Percentiles rank a stretch among this genome's conserved stretches.
Conservation (phyloP, 1,140 invertebrate genomes). For the Heliconius himera region DNA sequence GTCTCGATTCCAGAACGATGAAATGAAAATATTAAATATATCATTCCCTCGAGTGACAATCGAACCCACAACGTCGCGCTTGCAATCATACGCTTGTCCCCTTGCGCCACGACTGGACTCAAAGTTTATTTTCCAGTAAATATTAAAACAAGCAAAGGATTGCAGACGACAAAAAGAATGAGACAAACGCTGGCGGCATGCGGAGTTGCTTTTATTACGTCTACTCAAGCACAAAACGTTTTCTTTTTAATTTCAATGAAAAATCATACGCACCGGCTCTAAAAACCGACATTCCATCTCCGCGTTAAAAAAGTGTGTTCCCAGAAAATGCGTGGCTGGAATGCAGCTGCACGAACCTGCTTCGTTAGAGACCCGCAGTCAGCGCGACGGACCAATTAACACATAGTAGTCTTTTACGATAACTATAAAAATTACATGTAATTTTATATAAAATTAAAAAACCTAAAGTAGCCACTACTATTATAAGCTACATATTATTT, state of each 20-base stretch:
- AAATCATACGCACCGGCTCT: conserved; percentile 65
- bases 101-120: too few relatives aligned
- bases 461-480: neutral
- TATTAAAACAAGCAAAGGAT: conserved; percentile 59
- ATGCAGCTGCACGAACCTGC: conserved; percentile 65
- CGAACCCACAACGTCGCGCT: too few relatives aligned
- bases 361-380: conserved; percentile 59
- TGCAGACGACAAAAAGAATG: conserved; percentile 62
- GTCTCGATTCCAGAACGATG: too few relatives aligned
- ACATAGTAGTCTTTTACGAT: neutral
- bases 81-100: too few relatives aligned
- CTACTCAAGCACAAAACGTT: conserved; percentile 49
- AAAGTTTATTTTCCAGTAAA: conserved; percentile 48
- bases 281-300: conserved; percentile 67
- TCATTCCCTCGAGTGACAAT: too few relatives aligned
- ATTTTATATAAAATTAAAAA: neutral
- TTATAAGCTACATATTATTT: neutral
- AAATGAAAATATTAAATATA: too few relatives aligned
- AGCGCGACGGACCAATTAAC: conserved; percentile 40
- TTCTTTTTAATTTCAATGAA: conserved; percentile 77
- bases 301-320: conserved; percentile 66
- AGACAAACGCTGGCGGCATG: conserved; percentile 53
- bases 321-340: conserved; percentile 70
- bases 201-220: conserved; percentile 60
- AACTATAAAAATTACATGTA: neutral